Conservation (phyloP, 2,797 vertebrate genomes). For the Gorsachius magnificus region DNA sequence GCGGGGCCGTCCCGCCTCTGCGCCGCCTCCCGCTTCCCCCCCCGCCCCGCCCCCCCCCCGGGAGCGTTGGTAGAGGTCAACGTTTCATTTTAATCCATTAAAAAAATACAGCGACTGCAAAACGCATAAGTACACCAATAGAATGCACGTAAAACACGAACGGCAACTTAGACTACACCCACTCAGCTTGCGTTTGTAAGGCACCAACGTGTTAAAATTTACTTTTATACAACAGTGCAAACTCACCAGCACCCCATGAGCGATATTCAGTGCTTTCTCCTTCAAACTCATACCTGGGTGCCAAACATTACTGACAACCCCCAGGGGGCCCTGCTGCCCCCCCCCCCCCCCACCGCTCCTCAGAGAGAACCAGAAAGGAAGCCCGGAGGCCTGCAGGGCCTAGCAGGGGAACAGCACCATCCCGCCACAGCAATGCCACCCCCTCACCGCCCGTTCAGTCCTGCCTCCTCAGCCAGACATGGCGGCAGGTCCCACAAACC, state of each 20-base stretch:
- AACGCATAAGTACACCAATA: rapidly evolving
- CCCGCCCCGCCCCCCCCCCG: too few relatives aligned
- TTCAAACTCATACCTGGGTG: rapidly evolving
- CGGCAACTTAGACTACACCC: rapidly evolving
- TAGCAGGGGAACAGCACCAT: rapidly evolving
- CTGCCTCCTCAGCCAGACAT: rapidly evolving
- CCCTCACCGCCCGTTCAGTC: not conserved
- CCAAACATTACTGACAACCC: rapidly evolving
- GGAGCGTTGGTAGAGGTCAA: not conserved
- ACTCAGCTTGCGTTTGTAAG: rapidly evolving
- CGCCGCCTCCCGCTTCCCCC: not conserved
- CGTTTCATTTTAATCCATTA: not conserved
- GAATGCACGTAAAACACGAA: rapidly evolving
- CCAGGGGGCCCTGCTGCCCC: too few relatives aligned
- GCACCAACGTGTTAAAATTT: not conserved
- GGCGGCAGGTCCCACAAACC: not conserved
- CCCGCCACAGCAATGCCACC: not conserved
- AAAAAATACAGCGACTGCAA: too few relatives aligned
- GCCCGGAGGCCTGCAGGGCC: rapidly evolving
- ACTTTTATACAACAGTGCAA: rapidly evolving
- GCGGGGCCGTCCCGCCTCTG: not conserved
- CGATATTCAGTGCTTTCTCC: not conserved
- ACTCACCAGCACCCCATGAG: rapidly evolving
- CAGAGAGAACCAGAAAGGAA: not conserved
- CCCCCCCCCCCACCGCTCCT: rapidly evolving